Percentiles rank a stretch among this genome's conserved stretches.
phyloP scores from a whole-genome alignment of 2,888 invertebrate species.

The Coenonympha glycerion region DNA sequence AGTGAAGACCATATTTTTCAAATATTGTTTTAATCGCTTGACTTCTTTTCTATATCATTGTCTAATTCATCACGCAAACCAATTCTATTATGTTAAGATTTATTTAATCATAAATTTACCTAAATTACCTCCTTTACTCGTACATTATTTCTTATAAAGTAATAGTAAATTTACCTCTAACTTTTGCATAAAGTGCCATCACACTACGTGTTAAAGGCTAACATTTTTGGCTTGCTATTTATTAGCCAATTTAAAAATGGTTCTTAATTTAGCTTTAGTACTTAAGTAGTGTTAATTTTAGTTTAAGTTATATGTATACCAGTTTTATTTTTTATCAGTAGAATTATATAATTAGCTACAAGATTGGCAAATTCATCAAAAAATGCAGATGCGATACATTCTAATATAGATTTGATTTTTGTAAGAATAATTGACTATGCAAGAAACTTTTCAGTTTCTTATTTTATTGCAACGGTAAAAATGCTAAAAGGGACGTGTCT shows the following conservation, averaged over 20 bases:
- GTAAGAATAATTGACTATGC: conserved; percentile 48
- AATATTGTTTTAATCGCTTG: conserved; percentile 8
- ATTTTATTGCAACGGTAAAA: conserved; percentile 37
- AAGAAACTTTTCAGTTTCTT: conserved; percentile 37
- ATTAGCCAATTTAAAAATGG: not conserved
- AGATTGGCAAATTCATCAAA: not conserved
- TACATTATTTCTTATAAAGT: not conserved
- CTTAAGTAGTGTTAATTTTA: not conserved
- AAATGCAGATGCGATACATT: not conserved
- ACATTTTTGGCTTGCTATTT: not conserved
- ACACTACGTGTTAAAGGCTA: not conserved
- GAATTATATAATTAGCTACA: not conserved
- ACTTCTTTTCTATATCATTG: not conserved
- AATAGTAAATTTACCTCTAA: not conserved
- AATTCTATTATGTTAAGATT: not conserved
- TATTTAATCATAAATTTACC: too few species aligned
- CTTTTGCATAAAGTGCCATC: not conserved
- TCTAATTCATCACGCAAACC: not conserved
- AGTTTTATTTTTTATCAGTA: not conserved
- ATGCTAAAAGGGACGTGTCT: conserved; percentile 14
- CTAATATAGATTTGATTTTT: too few species aligned
- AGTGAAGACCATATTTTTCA: not conserved
- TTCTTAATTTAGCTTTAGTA: not conserved
- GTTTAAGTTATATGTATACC: not conserved
- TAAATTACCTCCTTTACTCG: not conserved